Conservation (phyloP, 2,797 vertebrate species). For the Momotus momota region DNA sequence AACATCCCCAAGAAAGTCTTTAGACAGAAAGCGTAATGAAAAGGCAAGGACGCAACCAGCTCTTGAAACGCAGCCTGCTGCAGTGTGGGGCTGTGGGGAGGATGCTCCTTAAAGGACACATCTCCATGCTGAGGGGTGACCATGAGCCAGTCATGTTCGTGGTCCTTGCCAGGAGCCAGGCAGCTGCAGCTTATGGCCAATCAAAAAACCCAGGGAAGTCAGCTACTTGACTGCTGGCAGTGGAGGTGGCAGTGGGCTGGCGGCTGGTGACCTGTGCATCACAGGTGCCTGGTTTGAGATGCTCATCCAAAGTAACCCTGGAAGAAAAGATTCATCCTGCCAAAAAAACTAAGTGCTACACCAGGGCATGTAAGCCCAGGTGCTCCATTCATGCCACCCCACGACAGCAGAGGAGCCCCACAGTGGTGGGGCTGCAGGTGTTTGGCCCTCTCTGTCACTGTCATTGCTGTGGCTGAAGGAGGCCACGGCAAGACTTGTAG, state of each 20-base stretch:
- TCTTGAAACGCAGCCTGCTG: neutral
- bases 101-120: neutral
- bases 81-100: neutral
- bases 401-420: neutral
- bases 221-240: rapidly evolving
- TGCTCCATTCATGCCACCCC: neutral
- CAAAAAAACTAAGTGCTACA: neutral
- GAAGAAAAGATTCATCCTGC: neutral
- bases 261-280: neutral
- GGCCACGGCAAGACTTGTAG: neutral
- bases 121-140: neutral
- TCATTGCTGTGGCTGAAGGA: neutral
- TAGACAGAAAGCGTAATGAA: rapidly evolving
- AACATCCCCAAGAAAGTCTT: neutral
- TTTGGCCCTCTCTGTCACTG: neutral
- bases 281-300: neutral
- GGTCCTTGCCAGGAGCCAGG: neutral
- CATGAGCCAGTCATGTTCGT: rapidly evolving
- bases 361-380: neutral
- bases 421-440: too few relatives aligned
- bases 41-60: neutral
- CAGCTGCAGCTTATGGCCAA: neutral
- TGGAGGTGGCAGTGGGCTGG: neutral
- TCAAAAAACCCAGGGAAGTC: neutral
- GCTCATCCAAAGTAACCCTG: neutral